Conservation (phyloP, 2,113 vertebrate genomes). For the Ophthalmolycus amberensis region DNA sequence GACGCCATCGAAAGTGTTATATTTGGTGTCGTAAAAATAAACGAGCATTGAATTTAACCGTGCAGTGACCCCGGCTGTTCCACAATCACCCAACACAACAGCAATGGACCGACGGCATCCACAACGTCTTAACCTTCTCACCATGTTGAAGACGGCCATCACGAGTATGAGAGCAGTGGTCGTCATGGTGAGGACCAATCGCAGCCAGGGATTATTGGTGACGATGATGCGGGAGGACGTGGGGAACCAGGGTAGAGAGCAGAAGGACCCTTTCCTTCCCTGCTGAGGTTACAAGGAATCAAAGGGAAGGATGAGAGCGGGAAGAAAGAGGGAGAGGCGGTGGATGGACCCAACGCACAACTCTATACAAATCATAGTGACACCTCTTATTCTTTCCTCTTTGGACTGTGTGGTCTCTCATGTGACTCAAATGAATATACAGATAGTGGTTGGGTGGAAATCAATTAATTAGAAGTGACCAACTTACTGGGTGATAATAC, state of each 20-base stretch:
- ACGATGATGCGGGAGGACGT: conserved; percentile 91
- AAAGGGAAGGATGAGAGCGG: background rate
- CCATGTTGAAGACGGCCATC: conserved; percentile 99
- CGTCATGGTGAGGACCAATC: conserved; percentile 91
- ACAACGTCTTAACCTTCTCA: conserved; percentile 74
- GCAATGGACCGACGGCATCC: background rate
- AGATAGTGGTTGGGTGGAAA: background rate
- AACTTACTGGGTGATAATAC: conserved; percentile 22
- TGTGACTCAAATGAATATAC: background rate
- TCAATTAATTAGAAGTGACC: conserved; percentile 37
- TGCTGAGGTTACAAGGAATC: conserved; percentile 81
- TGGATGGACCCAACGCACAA: too few relatives aligned
- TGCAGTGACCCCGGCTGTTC: background rate
- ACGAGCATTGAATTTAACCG: background rate
- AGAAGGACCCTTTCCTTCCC: conserved; percentile 90
- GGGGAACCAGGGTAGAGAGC: conserved; percentile 88
- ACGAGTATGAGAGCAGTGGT: conserved; percentile 92
- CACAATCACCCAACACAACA: too few relatives aligned
- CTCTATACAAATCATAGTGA: background rate
- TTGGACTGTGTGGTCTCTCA: too few relatives aligned
- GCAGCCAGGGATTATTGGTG: conserved; percentile 93
- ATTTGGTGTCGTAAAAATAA: background rate
- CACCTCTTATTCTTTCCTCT: background rate
- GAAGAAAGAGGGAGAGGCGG: conserved; percentile 11
- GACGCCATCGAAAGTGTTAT: background rate